Conservation (phyloP, 1,140 invertebrate genomes). For the Stegodyphus dumicola region DNA sequence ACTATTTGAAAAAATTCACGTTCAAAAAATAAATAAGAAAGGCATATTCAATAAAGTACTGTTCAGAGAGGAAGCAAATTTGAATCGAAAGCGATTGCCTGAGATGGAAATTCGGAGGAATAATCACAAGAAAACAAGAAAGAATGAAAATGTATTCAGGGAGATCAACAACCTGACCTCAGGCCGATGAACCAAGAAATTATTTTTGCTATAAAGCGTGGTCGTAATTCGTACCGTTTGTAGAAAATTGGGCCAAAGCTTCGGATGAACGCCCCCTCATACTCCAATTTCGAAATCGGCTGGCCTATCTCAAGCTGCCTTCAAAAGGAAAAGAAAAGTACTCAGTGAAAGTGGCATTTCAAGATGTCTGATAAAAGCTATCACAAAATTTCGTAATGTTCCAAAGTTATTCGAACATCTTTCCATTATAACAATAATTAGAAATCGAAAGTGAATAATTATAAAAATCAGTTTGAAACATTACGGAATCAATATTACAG, state of each 20-base stretch:
- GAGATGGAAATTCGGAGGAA: background rate
- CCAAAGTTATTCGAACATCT: too few relatives aligned
- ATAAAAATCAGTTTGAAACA: too few relatives aligned
- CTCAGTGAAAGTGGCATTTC: background rate
- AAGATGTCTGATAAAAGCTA: background rate
- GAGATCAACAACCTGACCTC: too few relatives aligned
- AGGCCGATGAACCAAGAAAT: slow-evolving; percentile 30
- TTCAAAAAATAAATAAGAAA: too few relatives aligned
- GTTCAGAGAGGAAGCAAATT: background rate
- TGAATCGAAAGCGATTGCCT: too few relatives aligned
- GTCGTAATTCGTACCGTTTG: background rate
- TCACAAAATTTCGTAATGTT: background rate
- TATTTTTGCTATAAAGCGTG: slow-evolving; percentile 8
- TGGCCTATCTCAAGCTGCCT: background rate
- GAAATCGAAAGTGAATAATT: too few relatives aligned
- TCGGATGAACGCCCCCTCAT: slow-evolving; percentile 54
- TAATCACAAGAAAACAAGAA: background rate
- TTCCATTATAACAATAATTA: too few relatives aligned
- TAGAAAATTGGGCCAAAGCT: slow-evolving; percentile 23
- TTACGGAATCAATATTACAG: too few relatives aligned
- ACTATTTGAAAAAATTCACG: too few relatives aligned
- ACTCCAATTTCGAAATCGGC: background rate
- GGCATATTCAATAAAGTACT: background rate
- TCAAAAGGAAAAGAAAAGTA: slow-evolving; percentile 2
- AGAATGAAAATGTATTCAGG: background rate